Evolutionary conservation across 1,140 invertebrate genomes (phyloP), one percentile per base, ranked within the genome.

Genomic region (Leptopilina boulardi): DNA sequence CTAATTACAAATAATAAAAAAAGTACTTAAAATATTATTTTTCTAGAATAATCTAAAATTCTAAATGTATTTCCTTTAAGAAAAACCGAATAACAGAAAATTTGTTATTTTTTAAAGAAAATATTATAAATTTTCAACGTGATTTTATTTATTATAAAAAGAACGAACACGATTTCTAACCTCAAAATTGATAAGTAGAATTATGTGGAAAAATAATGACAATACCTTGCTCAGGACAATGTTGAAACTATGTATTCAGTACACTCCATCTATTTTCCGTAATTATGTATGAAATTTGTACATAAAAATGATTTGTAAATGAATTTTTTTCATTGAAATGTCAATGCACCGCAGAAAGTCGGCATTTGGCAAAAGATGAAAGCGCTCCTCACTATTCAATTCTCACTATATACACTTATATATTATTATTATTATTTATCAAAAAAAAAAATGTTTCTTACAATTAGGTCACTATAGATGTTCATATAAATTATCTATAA

Each of bases 211-310:
- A 38, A 34, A 72, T 23, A 75, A 9, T 21, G n/a, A n/a, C 44
- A 75, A 79, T 82, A 84, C 83, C 83, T 85, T 77, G 74, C 75
- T 83, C 66, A 79, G 42, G 75, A 41, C 51, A 51, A 54, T 51
- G 44, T 75, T 42, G 51, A 26, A 42, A 79, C 71, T 77, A 78
- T 74, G 75, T 77, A 75, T 78, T 86, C 76, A 74, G 75, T 78
- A 70, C 74, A 82, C 74, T 82, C 81, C 80, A 82, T 84, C 80
- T 79, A 85, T 77, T 66, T 72, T 71, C 44, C 77, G 76, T 84
- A 82, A 81, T 83, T 82, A 83, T 78, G 75, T 83, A 82, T 73
- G 74, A 72, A 84, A 80, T 85, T 70, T 76, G 85, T 84, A 83
- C 76, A 85, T 86, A 82, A 85, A 71, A 70, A 84, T 85, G 75